Conservation (phyloP, 2,888 invertebrate genomes). For the Marronus borbonicus region DNA sequence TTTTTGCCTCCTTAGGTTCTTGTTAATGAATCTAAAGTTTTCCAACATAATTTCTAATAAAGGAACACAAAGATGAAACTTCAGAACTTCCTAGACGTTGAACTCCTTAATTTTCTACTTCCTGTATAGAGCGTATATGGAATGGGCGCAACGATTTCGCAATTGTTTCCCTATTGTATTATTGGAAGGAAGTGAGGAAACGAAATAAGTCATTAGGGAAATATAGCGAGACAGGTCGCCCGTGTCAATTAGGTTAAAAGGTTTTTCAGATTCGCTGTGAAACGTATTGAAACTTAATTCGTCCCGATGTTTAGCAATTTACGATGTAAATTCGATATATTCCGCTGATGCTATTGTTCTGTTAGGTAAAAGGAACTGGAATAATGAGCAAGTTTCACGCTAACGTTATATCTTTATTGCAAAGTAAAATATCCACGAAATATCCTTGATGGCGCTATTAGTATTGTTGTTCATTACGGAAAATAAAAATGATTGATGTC, state of each 20-base stretch:
- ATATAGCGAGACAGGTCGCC: slow-evolving; percentile 32
- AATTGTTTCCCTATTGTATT: slow-evolving; percentile 12
- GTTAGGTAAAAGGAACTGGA: neutral
- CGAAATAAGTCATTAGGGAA: slow-evolving; percentile 35
- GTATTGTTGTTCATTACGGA: no score
- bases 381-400: neutral
- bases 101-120: no score
- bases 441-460: no score
- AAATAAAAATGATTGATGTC: no score
- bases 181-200: slow-evolving; percentile 4
- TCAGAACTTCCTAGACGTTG: no score
- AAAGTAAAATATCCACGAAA: no score
- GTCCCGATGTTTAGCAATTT: slow-evolving; percentile 38
- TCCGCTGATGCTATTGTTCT: neutral
- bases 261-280: slow-evolving; percentile 28
- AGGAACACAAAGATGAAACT: no score
- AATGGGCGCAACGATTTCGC: neutral
- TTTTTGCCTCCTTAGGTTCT: no score
- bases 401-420: neutral
- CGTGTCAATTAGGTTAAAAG: slow-evolving; percentile 46
- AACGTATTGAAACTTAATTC: slow-evolving; percentile 32
- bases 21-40: no score
- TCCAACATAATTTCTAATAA: no score
- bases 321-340: slow-evolving; percentile 26
- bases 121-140: no score